Conservation (phyloP, 1,140 invertebrate species). For the Gryllus bimaculatus region DNA sequence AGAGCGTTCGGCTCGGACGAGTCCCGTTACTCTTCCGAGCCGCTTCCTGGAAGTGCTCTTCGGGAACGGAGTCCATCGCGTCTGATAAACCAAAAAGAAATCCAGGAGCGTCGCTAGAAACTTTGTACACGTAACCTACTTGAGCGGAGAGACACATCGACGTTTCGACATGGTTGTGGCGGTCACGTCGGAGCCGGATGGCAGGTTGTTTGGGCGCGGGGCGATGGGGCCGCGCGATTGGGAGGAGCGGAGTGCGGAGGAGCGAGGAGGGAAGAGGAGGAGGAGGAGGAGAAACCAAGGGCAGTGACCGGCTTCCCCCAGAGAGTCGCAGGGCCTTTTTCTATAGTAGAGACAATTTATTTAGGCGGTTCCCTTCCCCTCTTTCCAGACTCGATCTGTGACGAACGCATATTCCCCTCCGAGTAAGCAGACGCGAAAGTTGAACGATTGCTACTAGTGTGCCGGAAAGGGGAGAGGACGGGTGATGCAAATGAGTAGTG, state of each 20-base stretch:
- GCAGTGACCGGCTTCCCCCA: too few species aligned
- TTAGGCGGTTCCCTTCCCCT: too few species aligned
- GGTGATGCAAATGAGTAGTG: too few species aligned
- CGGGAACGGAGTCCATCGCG: neutral
- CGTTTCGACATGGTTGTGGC: neutral
- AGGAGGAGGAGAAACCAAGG: too few species aligned
- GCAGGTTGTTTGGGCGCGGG: neutral
- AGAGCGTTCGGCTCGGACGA: neutral
- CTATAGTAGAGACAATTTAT: too few species aligned
- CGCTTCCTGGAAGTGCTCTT: neutral
- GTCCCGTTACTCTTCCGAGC: neutral
- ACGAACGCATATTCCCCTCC: too few species aligned
- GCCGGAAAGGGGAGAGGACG: too few species aligned
- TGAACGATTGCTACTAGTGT: too few species aligned
- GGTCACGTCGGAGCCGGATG: neutral
- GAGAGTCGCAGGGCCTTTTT: too few species aligned
- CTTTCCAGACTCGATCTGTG: too few species aligned
- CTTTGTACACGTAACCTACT: neutral
- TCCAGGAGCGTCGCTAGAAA: neutral
- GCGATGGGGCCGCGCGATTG: too few species aligned
- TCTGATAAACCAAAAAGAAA: neutral
- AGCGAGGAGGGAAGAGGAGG: neutral
- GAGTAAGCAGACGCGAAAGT: too few species aligned
- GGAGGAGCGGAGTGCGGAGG: neutral
- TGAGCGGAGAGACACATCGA: neutral